Conservation (phyloP, 2,113 vertebrate species). For the rat (Rattus norvegicus) region GRCr8 NC_086022.1:46723501-46724000, state of each 20-base stretch:
- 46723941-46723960: neutral
- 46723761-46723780: slow-evolving; percentile 39
- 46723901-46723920: neutral
- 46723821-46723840: slow-evolving; percentile 54
- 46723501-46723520: neutral
- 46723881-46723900: slow-evolving; percentile 47
- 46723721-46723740: slow-evolving; percentile 49
- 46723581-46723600: neutral
- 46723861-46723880: slow-evolving; percentile 40
- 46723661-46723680: neutral
- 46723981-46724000: neutral
- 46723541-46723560: neutral
- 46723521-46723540: neutral
- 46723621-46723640: neutral
- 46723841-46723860: slow-evolving; percentile 54
- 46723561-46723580: neutral
- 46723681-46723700: slow-evolving; percentile 4
- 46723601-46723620: neutral
- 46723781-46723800: slow-evolving; percentile 42
- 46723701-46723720: slow-evolving; percentile 11
- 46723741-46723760: slow-evolving; percentile 24
- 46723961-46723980: slow-evolving; percentile 3
- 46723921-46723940: neutral
- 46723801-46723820: slow-evolving; percentile 51
- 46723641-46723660: slow-evolving; percentile 6